Evolutionary conservation across 2,113 vertebrate genomes (phyloP).

Genomic region (Tapirus terrestris): DNA sequence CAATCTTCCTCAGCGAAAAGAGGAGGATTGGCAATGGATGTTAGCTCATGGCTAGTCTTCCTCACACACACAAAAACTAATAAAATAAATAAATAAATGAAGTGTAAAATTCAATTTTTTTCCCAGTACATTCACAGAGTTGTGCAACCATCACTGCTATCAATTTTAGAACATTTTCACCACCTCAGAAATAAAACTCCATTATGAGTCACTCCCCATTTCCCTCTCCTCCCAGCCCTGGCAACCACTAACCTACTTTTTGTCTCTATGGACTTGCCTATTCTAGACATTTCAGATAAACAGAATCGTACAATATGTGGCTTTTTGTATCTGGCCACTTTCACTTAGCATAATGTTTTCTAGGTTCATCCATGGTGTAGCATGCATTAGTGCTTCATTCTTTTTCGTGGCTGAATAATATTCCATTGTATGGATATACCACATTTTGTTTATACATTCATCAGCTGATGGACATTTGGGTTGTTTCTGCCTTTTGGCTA

Average conservation of each 20-base stretch:
- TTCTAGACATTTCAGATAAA: neutral
- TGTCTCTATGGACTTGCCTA: neutral
- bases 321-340: neutral
- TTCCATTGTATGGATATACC: neutral
- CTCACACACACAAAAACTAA: too few species aligned
- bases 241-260: neutral
- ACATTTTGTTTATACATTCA: neutral
- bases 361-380: neutral
- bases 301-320: neutral
- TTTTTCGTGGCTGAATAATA: neutral
- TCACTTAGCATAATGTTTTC: neutral
- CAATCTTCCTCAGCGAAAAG: too few species aligned
- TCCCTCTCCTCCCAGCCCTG: neutral
- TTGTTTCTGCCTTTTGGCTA: neutral
- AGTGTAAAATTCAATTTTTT: neutral
- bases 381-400: neutral
- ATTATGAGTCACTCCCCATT: neutral
- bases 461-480: neutral
- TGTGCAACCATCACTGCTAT: neutral
- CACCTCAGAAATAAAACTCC: neutral
- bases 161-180: slow-evolving; percentile 10
- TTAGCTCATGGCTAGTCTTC: too few species aligned
- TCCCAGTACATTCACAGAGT: neutral
- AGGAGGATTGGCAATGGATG: too few species aligned
- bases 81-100: too few species aligned